Evolutionary conservation across 2,797 vertebrate genomes (phyloP).

Genomic region (Poeciliopsis turneri): DNA sequence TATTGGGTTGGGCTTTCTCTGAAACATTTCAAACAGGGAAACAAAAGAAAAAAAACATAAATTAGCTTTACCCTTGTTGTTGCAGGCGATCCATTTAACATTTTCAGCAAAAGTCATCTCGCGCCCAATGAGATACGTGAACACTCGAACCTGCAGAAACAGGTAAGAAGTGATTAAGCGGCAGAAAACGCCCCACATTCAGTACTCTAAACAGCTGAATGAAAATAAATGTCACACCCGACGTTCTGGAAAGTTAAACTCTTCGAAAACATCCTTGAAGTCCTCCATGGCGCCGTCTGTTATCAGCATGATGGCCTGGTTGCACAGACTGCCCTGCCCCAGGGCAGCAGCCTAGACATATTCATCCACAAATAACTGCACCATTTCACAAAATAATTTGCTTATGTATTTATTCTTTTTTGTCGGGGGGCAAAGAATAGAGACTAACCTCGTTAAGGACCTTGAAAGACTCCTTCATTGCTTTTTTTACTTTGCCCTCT

Average conservation of each 20-base stretch:
- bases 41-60: neutral
- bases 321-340: constrained; percentile 92
- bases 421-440: neutral
- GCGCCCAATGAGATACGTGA: constrained; percentile 95
- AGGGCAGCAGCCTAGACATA: constrained; percentile 82
- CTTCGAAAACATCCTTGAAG: constrained; percentile 90
- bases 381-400: neutral
- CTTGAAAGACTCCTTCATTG: constrained; percentile 92
- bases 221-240: constrained; percentile 76
- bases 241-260: constrained; percentile 93
- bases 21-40: neutral
- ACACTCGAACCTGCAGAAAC: constrained; percentile 88
- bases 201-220: neutral
- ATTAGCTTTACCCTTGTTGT: constrained; percentile 88
- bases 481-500: constrained; percentile 89
- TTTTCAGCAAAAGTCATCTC: constrained; percentile 93
- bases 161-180: neutral
- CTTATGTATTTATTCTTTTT: too few relatives aligned
- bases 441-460: constrained; percentile 89
- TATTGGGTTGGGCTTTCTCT: neutral
- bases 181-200: neutral
- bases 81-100: constrained; percentile 96
- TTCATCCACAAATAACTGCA: neutral
- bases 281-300: constrained; percentile 95
- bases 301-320: constrained; percentile 98